phyloP scores from a whole-genome alignment of 2,797 vertebrate species.

The Sebastes ruberrimus region DNA sequence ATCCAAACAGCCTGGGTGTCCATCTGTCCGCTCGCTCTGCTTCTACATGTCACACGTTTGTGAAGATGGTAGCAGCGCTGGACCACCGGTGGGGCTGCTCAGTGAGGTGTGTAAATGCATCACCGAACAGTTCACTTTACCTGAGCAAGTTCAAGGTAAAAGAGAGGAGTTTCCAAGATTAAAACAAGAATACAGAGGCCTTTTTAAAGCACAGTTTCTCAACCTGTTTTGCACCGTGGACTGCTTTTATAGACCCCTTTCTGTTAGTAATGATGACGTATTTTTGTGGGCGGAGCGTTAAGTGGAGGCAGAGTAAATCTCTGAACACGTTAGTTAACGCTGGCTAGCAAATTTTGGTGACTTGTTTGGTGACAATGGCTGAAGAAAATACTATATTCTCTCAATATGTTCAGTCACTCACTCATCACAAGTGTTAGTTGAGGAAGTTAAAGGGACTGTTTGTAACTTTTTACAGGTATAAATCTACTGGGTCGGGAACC shows the following conservation, averaged over 20 bases:
- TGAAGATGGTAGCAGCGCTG: not conserved
- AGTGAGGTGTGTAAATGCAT: conserved; percentile 12
- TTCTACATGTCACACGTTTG: conserved; percentile 43
- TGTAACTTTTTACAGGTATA: no score
- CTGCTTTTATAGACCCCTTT: not conserved
- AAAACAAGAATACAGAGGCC: not conserved
- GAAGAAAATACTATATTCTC: no score
- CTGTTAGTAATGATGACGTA: no score
- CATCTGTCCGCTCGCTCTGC: conserved; percentile 61
- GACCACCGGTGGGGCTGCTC: not conserved
- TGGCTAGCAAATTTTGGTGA: no score
- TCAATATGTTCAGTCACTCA: no score
- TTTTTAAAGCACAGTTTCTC: not conserved
- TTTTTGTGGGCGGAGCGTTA: no score
- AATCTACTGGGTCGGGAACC: no score
- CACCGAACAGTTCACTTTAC: not conserved
- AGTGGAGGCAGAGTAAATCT: no score
- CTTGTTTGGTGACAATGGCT: no score
- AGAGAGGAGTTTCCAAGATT: not conserved
- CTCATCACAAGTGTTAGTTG: no score
- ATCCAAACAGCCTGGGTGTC: conserved; percentile 62
- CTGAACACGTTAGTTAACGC: no score
- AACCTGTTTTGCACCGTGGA: not conserved
- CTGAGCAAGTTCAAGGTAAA: not conserved
- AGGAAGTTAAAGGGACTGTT: no score